Base-by-base conservation (phyloP, 2,113 vertebrate genomes). In the Antechinus flavipes region DNA sequence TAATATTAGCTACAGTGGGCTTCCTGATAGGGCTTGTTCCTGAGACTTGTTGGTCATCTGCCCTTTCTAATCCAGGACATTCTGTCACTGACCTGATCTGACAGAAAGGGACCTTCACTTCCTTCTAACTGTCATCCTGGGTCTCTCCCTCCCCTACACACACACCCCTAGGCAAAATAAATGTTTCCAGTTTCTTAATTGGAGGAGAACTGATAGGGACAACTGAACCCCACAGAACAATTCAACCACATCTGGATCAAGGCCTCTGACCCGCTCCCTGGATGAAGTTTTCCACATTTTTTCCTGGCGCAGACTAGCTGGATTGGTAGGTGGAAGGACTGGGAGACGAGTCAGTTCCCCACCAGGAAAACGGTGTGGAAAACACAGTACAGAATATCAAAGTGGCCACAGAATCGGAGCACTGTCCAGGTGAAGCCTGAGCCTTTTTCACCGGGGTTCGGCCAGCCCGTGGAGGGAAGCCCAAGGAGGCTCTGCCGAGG, bases 111-210 rank as follows among this genome's bases (percentile, higher is more conserved):
- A 25, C 2, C 27, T 11, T 52, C 54, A 61, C 6, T 8, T 23
- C 90, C 58, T 61, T 89, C 54, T 61, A 8, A 8, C 26, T 8
- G 53, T 46, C 8, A 53, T 92, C 55, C n/a, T 49, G 61, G 47
- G 95, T 90, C 93, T 58, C 93, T 96, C 91, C 47, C 19, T 35
- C 58, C 54, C 76, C 84, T 54, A 14, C 94, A 52, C 11, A n/a
- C n/a, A 30, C 61, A 19, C 6, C 19, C 53, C 22, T 56, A n/a
- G 16, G 35, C 35, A 76, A n/a, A n/a, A 76, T n/a, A 76, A 68
- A 19, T n/a, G 30, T n/a, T 42, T 84, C 68, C 35, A 84, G n/a
- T 42, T 84, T 84, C 68, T 42, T 42, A 16, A 42, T 42, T 84
- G n/a, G 35, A 84, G 68, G n/a, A 84, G 68, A 42, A 84, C 8